Conservation (phyloP, 2,113 vertebrate species). For the Tylochromis polylepis region DNA sequence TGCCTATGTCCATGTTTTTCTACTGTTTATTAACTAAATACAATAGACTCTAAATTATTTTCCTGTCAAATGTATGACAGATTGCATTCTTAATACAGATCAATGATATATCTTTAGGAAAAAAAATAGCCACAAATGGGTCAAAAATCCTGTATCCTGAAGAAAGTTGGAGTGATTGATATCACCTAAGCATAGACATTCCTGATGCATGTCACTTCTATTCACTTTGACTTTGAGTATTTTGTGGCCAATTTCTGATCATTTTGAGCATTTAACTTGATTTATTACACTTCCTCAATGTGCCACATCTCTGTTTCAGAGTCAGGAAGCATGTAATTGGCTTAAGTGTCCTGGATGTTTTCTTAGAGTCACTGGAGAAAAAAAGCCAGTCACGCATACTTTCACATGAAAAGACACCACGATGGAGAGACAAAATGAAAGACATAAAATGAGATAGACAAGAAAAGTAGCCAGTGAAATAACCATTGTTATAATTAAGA, state of each 20-base stretch:
- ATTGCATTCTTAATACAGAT: not conserved
- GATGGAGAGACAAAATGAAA: not conserved
- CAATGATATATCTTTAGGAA: not conserved
- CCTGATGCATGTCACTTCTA: not conserved
- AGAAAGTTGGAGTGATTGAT: not conserved
- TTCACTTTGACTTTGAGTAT: not conserved
- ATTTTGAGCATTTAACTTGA: constrained; percentile 6
- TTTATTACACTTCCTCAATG: constrained; percentile 3
- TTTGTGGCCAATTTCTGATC: not conserved
- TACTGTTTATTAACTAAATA: not conserved
- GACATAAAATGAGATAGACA: not conserved
- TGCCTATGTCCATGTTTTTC: not conserved
- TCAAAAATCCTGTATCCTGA: not conserved
- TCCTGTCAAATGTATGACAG: not conserved
- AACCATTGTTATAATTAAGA: not conserved
- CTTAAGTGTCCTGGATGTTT: constrained; percentile 27
- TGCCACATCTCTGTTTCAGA: not conserved
- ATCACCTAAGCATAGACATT: not conserved
- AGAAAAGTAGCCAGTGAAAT: not conserved
- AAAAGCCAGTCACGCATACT: not conserved
- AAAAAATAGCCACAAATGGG: not conserved
- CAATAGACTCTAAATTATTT: not conserved
- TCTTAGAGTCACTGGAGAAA: not conserved
- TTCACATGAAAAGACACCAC: not conserved
- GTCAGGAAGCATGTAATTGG: constrained; percentile 27